Evolutionary conservation across 2,797 vertebrate species (phyloP), one percentile per base, ranked within the genome.

Genomic region (Monodelphis domestica): DNA sequence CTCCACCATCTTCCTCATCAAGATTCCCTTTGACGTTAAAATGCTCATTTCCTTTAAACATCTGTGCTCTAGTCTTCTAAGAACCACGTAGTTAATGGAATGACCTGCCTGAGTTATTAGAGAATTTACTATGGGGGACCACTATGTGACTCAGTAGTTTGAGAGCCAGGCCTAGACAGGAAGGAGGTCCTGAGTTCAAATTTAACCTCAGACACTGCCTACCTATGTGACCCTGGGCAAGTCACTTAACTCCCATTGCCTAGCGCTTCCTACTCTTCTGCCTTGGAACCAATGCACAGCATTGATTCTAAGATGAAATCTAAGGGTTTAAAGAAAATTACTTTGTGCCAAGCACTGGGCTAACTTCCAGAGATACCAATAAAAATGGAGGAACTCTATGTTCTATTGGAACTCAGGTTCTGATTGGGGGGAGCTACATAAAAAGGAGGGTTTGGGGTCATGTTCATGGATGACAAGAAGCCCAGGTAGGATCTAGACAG

Each of bases 31-130:
- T 9, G 21, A 38, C 70, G 6, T 15, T 5, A 28, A 10, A 2
- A 0, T 15, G 10, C 53, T 0, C 1, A 0, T 11, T 38, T 45
- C 87, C n/a, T 51, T n/a, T 50, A 12, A 38, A 30, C 17, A 0
- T 15, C 88, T 88, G 53, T 1, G 0, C 17, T 1, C 15, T 5
- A 0, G 28, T 5, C 12, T 45, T 53, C 12, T 1, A 17, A 59
- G 53, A 55, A 38, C 55, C 10, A 14, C 33, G 9, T 70, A 4
- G 2, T 24, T 24, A 6, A 2, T 11, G n/a, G 84, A 4, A 70
- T 59, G 87, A 87, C 70, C 93, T 3, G 51, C n/a, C n/a, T 21
- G 70, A 50, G 26, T 84, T 50, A 11, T 50, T 11, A 45, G 45
- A 78, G 70, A 38, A 45, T 78, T 26, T 24, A 26, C 24, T 45